Evolutionary conservation across 2,113 vertebrate species (phyloP).

Genomic region (Halcyon malimbica): DNA sequence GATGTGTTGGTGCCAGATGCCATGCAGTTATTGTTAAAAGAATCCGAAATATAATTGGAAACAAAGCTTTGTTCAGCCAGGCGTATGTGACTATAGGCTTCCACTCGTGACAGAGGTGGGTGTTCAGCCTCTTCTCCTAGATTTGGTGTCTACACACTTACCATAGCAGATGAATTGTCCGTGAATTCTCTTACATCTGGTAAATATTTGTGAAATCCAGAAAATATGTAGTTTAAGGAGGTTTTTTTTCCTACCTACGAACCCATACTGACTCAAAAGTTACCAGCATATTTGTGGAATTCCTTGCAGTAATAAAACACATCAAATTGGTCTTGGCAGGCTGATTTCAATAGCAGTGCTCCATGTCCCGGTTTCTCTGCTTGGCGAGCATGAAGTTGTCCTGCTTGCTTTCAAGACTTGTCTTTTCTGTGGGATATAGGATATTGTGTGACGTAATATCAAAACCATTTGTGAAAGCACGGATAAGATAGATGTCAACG

Average conservation of each 20-base stretch:
- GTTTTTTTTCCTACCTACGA: slow-evolving; percentile 56
- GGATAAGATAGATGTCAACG: not conserved
- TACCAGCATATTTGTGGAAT: slow-evolving; percentile 70
- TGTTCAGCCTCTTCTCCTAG: slow-evolving; percentile 70
- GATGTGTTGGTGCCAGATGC: slow-evolving; percentile 79
- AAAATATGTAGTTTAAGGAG: slow-evolving; percentile 71
- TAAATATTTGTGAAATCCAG: slow-evolving; percentile 83
- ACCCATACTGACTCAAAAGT: slow-evolving; percentile 51
- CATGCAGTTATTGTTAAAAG: slow-evolving; percentile 75
- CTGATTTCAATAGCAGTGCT: not conserved
- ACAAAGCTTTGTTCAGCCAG: slow-evolving; percentile 70
- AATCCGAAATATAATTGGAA: slow-evolving; percentile 83
- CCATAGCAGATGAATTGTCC: slow-evolving; percentile 81
- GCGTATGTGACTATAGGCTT: slow-evolving; percentile 45
- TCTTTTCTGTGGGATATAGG: not conserved
- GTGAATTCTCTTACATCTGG: slow-evolving; percentile 85
- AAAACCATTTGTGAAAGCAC: not conserved
- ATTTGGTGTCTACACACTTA: slow-evolving; percentile 83
- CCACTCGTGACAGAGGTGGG: slow-evolving; percentile 51
- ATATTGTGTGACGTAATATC: not conserved
- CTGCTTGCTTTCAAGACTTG: not conserved
- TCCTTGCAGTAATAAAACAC: slow-evolving; percentile 69
- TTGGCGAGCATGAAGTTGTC: not conserved
- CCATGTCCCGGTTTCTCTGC: slow-evolving; percentile 24
- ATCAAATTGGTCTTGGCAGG: slow-evolving; percentile 43